A percentile compares a stretch with the other conserved stretches of the same genome.
Conservation (phyloP, 2,113 vertebrate species). For the Machaerirhynchus nigripectus region DNA sequence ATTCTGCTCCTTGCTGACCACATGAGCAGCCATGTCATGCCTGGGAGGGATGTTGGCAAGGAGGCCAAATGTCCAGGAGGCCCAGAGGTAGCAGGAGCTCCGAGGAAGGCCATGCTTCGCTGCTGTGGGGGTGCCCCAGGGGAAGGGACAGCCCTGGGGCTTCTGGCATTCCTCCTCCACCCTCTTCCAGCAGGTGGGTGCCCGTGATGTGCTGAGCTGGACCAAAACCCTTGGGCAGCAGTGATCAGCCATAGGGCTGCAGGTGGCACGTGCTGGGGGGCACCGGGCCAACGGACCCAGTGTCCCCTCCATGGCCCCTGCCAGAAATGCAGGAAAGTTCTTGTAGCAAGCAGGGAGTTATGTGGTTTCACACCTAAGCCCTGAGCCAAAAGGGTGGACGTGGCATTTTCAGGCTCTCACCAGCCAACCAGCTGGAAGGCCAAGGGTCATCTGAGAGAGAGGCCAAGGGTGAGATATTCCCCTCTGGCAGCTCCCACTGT, state of each 20-base stretch:
- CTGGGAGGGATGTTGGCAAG: accelerated
- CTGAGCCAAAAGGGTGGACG: neutral
- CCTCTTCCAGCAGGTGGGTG: neutral
- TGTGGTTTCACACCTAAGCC: accelerated
- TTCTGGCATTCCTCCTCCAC: neutral
- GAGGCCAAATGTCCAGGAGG: neutral
- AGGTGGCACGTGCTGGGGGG: accelerated
- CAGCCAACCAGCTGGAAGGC: neutral
- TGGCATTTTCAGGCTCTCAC: neutral
- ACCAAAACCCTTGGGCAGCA: accelerated
- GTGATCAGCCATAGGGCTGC: accelerated
- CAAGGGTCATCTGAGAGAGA: neutral
- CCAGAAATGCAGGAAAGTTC: neutral
- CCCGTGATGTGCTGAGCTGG: neutral
- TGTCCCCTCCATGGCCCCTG: accelerated
- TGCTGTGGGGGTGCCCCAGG: neutral
- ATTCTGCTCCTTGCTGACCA: neutral
- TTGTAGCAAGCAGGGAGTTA: neutral
- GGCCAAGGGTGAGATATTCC: neutral
- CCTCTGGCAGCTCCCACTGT: neutral
- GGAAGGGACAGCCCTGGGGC: neutral
- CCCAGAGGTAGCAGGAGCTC: neutral
- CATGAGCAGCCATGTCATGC: accelerated
- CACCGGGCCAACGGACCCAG: accelerated
- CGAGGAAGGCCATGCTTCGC: accelerated